A percentile compares a stretch with the other conserved stretches of the same genome.
phyloP scores from a whole-genome alignment of 1,140 invertebrate genomes.

The Myzus persicae region DNA sequence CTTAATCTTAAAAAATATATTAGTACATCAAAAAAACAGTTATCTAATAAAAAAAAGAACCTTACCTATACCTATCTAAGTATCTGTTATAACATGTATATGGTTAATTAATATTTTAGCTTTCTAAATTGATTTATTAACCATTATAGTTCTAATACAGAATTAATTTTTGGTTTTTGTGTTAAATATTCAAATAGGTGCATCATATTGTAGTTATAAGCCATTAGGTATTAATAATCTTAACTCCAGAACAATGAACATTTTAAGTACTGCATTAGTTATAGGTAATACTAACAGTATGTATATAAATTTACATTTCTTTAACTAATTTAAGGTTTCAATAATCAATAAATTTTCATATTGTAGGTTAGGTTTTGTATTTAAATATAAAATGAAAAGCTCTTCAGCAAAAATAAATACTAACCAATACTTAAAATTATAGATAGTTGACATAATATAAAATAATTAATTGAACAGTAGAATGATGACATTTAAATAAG shows the following conservation, averaged over 20 bases:
- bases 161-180: neutral
- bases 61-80: too few relatives aligned
- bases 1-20: neutral
- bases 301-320: neutral
- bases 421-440: neutral
- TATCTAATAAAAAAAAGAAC: neutral
- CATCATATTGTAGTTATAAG: too few relatives aligned
- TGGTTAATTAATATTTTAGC: neutral
- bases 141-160: too few relatives aligned
- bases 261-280: neutral
- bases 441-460: neutral
- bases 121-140: neutral
- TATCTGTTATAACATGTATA: neutral
- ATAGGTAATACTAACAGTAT: neutral
- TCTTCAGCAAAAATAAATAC: neutral
- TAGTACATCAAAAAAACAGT: neutral
- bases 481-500: neutral
- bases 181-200: too few relatives aligned
- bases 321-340: slow-evolving; percentile 43
- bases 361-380: neutral
- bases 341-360: slow-evolving; percentile 49
- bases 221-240: neutral
- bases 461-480: neutral
- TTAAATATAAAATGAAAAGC: neutral
- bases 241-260: neutral